A percentile compares a stretch with the other conserved stretches of the same genome.
These are phyloP conservation scores for Xestia xanthographa DNA, from an alignment of 2,888 invertebrate genomes.

Conservation along the genomic window DNA sequence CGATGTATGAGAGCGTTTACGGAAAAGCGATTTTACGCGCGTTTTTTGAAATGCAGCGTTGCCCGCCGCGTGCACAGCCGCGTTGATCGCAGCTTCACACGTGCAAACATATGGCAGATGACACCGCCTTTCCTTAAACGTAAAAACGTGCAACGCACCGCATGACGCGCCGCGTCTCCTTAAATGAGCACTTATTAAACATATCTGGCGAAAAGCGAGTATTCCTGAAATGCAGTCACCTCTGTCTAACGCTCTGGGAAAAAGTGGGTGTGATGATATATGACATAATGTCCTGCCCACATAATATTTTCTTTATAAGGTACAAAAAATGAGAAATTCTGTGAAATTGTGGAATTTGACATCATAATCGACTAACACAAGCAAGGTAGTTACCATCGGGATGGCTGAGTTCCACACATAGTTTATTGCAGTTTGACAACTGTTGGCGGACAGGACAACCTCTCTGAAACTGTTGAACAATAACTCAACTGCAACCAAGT, in stretches of 20 bases:
- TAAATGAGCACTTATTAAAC: no score
- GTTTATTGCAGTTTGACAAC: slow-evolving; percentile 43
- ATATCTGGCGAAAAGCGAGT: neutral
- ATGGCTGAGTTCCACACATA: slow-evolving; percentile 29
- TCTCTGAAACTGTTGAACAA: slow-evolving; percentile 40
- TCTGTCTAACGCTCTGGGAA: neutral
- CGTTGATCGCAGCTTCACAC: no score
- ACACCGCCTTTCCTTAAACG: no score
- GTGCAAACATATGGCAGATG: no score
- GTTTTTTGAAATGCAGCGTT: no score
- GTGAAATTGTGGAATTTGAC: neutral
- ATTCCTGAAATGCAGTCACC: neutral
- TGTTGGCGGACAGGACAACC: slow-evolving; percentile 19
- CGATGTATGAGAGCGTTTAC: no score
- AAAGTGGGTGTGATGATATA: neutral
- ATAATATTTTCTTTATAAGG: no score
- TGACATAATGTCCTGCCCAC: neutral
- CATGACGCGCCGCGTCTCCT: no score
- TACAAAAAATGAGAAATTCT: neutral
- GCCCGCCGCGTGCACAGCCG: no score
- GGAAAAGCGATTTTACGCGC: no score
- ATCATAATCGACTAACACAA: neutral
- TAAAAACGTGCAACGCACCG: no score
- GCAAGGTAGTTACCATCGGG: neutral
- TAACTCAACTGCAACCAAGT: slow-evolving; percentile 43